Evolutionary conservation across 2,888 invertebrate species (phyloP).

Genomic region (Drosophila emarginata): DNA sequence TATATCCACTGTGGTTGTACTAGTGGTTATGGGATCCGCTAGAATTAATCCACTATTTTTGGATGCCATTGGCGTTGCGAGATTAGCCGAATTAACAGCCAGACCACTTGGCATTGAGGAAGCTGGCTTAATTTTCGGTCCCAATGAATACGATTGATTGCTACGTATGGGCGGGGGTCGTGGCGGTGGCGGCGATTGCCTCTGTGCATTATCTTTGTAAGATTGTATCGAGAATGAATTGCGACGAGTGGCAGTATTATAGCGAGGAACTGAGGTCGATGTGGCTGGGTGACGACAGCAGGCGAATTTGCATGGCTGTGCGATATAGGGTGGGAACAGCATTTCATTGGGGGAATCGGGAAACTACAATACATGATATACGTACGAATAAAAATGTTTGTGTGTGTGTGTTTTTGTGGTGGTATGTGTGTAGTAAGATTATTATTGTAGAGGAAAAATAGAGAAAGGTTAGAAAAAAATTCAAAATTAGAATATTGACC

Average conservation of each 20-base stretch:
- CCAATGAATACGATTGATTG: conserved; percentile 75
- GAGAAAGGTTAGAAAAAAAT: conserved; percentile 69
- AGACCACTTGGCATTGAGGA: conserved; percentile 81
- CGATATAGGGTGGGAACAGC: conserved; percentile 82
- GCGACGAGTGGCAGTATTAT: conserved; percentile 51
- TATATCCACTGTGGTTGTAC: conserved; percentile 39
- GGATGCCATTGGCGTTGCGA: conserved; percentile 27
- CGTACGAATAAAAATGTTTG: conserved; percentile 29
- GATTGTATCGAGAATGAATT: conserved; percentile 67
- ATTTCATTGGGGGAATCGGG: conserved; percentile 82
- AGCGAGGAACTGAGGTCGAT: conserved; percentile 80
- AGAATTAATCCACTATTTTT: conserved; percentile 42
- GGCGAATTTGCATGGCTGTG: conserved; percentile 81
- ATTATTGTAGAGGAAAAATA: conserved; percentile 36
- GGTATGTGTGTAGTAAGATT: conserved; percentile 22
- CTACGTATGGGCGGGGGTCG: conserved; percentile 73
- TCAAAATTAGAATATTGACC: conserved; percentile 73
- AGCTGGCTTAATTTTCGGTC: conserved; percentile 80
- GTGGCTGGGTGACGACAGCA: conserved; percentile 81
- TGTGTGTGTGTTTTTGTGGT: conserved; percentile 31
- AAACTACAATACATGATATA: conserved; percentile 77
- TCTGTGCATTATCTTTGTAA: conserved; percentile 42
- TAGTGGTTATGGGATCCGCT: conserved; percentile 52
- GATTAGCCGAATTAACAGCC: conserved; percentile 34
- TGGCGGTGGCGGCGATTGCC: conserved; percentile 75